phyloP scores from a whole-genome alignment of 2,113 vertebrate genomes.

The Cricetomys ansorgei region DNA sequence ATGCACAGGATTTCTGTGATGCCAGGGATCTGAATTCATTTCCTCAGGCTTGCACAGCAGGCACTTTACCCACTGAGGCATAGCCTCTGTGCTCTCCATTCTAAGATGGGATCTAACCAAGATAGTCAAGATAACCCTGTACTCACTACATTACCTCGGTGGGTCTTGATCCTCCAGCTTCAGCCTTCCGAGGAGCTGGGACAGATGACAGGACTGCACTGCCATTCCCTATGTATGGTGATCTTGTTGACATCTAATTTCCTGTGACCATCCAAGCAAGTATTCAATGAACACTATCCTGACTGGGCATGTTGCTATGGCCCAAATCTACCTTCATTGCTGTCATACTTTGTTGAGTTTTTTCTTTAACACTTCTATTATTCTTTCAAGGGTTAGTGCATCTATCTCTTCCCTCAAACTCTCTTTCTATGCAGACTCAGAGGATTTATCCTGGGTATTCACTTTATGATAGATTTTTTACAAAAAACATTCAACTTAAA shows the following conservation, averaged over 20 bases:
- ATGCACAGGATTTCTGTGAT: background rate
- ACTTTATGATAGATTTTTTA: background rate
- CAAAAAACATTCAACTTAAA: background rate
- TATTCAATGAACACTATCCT: background rate
- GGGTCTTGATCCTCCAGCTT: background rate
- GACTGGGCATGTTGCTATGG: rapidly evolving
- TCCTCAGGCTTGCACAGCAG: background rate
- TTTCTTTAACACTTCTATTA: background rate
- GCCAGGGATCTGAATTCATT: background rate
- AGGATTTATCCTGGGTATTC: background rate
- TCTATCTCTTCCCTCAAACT: background rate
- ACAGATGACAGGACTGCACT: background rate
- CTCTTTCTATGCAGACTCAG: background rate
- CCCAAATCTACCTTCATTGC: background rate
- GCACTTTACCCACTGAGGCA: background rate
- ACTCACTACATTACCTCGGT: background rate
- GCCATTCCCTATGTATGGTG: background rate
- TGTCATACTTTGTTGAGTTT: background rate
- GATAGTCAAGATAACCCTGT: too few species aligned
- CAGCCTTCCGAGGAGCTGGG: too few species aligned
- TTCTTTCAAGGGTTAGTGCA: background rate
- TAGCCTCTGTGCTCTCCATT: background rate
- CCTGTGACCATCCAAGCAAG: background rate
- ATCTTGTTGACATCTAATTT: background rate
- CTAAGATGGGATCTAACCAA: background rate